These are phyloP conservation scores for Heterocephalus glaber DNA, from an alignment of 2,113 vertebrate genomes.

Conservation along the genomic window DNA sequence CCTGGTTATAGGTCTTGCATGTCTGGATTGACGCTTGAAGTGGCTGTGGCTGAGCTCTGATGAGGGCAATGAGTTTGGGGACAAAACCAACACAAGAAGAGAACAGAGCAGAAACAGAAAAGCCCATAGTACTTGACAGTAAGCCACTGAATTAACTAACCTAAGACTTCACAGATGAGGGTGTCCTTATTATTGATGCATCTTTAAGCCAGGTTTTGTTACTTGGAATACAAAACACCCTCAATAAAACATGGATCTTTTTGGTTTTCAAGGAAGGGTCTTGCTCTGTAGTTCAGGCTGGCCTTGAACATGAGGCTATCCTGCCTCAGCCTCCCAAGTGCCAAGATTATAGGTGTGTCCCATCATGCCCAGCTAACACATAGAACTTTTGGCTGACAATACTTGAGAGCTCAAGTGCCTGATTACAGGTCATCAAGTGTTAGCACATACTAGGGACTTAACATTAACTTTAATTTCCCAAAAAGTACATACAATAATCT, in stretches of 20 bases:
- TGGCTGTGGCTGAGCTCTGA: not conserved
- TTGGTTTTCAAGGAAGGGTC: not conserved
- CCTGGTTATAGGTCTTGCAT: not conserved
- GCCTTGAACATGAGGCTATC: not conserved
- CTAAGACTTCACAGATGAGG: not conserved
- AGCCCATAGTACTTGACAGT: not conserved
- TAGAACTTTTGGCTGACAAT: not conserved
- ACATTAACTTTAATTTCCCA: constrained; percentile 9
- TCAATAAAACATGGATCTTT: not conserved
- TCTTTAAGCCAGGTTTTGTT: not conserved
- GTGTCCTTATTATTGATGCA: not conserved
- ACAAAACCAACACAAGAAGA: constrained; percentile 19
- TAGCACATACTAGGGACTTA: not conserved
- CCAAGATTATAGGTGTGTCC: not conserved
- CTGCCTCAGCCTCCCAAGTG: not conserved
- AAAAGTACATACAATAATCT: not conserved
- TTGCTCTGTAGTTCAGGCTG: not conserved
- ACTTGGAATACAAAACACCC: not conserved
- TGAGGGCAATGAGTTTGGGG: not conserved
- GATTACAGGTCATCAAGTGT: not conserved
- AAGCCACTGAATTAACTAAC: not conserved
- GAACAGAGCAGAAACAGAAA: not conserved
- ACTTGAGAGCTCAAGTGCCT: not conserved
- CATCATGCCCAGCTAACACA: not conserved
- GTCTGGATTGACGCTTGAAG: not conserved